Base-by-base conservation (phyloP, 1,140 invertebrate genomes). In the Oppia nitens region DNA sequence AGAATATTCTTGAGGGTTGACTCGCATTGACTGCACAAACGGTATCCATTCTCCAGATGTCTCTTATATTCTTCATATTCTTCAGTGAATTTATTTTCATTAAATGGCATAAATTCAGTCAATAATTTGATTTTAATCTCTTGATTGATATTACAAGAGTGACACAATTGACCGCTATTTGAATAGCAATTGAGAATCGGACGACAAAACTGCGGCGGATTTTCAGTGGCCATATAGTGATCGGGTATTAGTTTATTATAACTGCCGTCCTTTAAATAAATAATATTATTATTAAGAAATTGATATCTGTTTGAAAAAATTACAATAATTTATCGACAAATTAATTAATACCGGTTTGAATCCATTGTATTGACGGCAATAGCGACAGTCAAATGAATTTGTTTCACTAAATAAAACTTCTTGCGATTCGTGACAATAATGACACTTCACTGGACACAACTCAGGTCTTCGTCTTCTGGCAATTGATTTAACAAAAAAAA, bases 31-130 rank as follows among this genome's bases (percentile, higher is more conserved):
- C 20, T 20, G 45, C 57, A 59, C 45, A 59, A 20, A 17, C 14
- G 6, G 47, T 59, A 59, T 12, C 32, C 21, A 11, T 26, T 12
- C 2, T 59, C 57, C 2, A 59, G 51, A 23, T 59, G 24, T 27
- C 32, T 57, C 6, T 47, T 40, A 45, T 9, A 59, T 54, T 59
- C 24, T 29, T 21, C 20, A 3, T 26, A 24, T 29, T 59, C 57
- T 4, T 59, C 12, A 52, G 24, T 24, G 25, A 59, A 59, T 26
- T 59, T 24, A 2, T 27, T 24, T 32, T 59, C 57, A 55, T 59
- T 27, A n/a, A 59, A 60, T 29, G 57, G 57, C 1, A 53, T 29
- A 54, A 59, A 59, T 26, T 59, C 53, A 3, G 57, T 6, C n/a
- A 59, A 23, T 21, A 59, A n/a, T 24, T 59, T 60, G 17, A 59